Percentiles rank a stretch among this genome's conserved stretches.
Evolutionary conservation across 2,888 invertebrate species (phyloP).

Genomic region (Diabrotica balteata): DNA sequence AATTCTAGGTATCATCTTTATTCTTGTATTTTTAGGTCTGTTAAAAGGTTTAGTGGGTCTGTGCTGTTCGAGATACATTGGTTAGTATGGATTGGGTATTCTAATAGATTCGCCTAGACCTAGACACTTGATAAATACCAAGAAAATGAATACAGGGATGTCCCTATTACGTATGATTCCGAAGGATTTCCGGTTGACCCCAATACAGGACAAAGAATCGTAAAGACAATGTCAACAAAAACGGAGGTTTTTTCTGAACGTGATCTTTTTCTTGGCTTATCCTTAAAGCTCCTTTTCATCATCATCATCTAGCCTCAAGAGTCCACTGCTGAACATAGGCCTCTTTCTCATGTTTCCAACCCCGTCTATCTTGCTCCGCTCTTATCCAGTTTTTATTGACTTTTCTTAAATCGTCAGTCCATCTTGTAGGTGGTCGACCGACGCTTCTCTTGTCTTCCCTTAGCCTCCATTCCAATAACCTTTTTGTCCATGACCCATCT

Average conservation of each 20-base stretch:
- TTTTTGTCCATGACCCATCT: too few species aligned
- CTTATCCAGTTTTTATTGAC: too few species aligned
- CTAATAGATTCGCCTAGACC: constrained; percentile 63
- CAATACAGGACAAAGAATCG: constrained; percentile 62
- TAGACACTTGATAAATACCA: constrained; percentile 63
- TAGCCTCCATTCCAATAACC: too few species aligned
- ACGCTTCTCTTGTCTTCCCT: too few species aligned
- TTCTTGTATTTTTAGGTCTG: constrained; percentile 54
- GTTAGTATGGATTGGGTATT: constrained; percentile 63
- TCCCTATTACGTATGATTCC: constrained; percentile 63
- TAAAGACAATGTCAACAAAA: constrained; percentile 54
- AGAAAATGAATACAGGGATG: constrained; percentile 60
- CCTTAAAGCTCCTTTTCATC: too few species aligned
- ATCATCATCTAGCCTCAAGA: too few species aligned
- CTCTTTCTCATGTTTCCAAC: too few species aligned
- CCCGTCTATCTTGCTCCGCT: too few species aligned
- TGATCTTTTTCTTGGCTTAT: constrained; percentile 61
- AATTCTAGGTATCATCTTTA: constrained; percentile 45
- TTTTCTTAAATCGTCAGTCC: too few species aligned
- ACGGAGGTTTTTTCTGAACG: constrained; percentile 61
- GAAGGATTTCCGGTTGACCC: constrained; percentile 70
- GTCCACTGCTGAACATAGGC: too few species aligned
- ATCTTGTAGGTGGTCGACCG: too few species aligned
- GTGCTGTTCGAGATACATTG: constrained; percentile 57
- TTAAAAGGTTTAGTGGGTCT: constrained; percentile 66